Evolutionary conservation across 2,113 vertebrate genomes (phyloP).

Genomic region (Zosterops hypoxanthus): DNA sequence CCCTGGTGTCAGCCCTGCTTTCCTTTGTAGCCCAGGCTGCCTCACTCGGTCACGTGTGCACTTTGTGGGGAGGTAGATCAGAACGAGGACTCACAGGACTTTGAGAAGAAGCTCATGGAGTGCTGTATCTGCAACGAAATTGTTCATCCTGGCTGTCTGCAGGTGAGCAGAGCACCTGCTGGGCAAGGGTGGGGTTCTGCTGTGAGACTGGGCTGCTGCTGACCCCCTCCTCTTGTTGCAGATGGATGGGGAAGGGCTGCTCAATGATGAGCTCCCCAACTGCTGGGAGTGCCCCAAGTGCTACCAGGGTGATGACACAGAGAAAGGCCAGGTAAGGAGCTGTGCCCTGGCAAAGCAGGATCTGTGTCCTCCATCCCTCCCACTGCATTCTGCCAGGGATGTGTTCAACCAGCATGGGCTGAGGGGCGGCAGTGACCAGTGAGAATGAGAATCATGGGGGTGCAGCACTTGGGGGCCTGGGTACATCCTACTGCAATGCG

Average conservation of each 20-base stretch:
- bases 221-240: slow-evolving; percentile 49
- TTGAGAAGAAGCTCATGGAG: slow-evolving; percentile 93
- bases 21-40: slow-evolving; percentile 88
- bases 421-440: neutral
- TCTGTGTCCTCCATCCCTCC: neutral
- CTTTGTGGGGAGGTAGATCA: slow-evolving; percentile 94
- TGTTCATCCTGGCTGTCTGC: slow-evolving; percentile 90
- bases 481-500: neutral
- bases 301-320: slow-evolving; percentile 83
- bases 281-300: slow-evolving; percentile 98
- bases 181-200: neutral
- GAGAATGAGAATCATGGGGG: accelerated
- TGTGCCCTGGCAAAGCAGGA: neutral
- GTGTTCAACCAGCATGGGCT: neutral
- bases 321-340: slow-evolving; percentile 77
- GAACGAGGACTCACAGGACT: slow-evolving; percentile 84
- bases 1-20: slow-evolving; percentile 41
- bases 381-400: neutral
- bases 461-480: neutral
- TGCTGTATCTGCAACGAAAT: slow-evolving; percentile 95
- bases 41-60: slow-evolving; percentile 91
- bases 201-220: neutral
- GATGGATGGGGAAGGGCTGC: slow-evolving; percentile 91
- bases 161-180: slow-evolving; percentile 59
- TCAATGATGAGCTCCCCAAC: slow-evolving; percentile 94